Evolutionary conservation across 1,140 invertebrate genomes (phyloP).

Genomic region (Frieseomelitta varia): DNA sequence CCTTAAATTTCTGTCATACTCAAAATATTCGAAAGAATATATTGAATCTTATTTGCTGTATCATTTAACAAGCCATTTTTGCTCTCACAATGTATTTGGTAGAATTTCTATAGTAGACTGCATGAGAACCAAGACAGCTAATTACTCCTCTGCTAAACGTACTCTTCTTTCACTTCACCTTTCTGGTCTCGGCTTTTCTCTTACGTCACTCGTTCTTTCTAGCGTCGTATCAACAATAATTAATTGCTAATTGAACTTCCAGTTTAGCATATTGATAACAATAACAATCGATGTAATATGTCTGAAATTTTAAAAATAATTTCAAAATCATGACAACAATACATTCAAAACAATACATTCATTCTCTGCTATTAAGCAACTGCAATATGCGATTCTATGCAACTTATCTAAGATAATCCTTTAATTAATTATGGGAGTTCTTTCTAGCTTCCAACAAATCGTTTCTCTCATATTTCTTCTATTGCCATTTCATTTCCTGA

Average conservation of each 20-base stretch:
- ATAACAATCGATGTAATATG: neutral
- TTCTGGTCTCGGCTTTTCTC: neutral
- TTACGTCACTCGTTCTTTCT: conserved; percentile 11
- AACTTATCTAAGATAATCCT: neutral
- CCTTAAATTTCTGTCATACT: neutral
- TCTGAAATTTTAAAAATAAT: neutral
- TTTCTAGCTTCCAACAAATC: neutral
- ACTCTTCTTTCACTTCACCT: neutral
- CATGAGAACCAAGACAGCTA: conserved; percentile 11
- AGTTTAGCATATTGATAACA: neutral
- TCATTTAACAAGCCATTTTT: neutral
- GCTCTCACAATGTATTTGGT: neutral
- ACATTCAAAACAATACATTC: no score
- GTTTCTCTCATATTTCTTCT: neutral
- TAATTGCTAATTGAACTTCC: neutral
- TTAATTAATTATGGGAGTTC: neutral
- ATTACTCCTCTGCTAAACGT: conserved; percentile 37
- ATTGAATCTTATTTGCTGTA: neutral
- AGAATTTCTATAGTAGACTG: neutral
- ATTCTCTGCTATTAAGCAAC: neutral
- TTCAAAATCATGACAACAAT: no score
- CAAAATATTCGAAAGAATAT: neutral
- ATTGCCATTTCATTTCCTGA: neutral
- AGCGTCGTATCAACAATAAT: conserved; percentile 33
- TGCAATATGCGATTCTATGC: neutral